Evolutionary conservation across 1,140 invertebrate species (phyloP).

Genomic region (Wiebesia pumilae): DNA sequence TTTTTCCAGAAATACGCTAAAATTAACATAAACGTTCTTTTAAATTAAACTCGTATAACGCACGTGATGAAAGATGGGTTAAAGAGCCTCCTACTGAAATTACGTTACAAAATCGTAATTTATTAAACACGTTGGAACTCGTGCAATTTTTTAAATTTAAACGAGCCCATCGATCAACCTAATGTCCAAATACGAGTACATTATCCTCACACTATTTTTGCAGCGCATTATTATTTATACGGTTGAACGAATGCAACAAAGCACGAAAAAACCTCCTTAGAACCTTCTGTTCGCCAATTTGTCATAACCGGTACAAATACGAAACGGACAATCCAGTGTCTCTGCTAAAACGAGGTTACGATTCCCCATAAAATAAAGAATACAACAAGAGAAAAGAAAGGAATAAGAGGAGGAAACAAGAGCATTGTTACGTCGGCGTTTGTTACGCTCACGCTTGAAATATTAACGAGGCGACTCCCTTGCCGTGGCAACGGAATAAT

Average conservation of each 20-base stretch:
- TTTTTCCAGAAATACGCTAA: background rate
- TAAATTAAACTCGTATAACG: background rate
- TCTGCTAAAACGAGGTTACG: slow-evolving; percentile 7
- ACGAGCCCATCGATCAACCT: background rate
- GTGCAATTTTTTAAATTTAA: background rate
- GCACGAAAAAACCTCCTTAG: background rate
- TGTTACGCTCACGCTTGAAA: slow-evolving; percentile 47
- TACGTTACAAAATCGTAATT: background rate
- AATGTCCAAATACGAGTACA: background rate
- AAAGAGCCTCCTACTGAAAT: background rate
- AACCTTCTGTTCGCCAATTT: background rate
- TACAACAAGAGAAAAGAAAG: background rate
- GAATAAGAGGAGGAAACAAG: background rate
- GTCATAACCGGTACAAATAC: background rate
- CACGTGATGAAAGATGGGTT: background rate
- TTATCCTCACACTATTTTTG: background rate
- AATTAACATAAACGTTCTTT: background rate
- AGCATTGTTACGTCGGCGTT: slow-evolving; percentile 37
- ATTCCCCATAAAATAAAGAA: background rate
- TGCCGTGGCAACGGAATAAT: slow-evolving; percentile 23
- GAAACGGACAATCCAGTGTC: background rate
- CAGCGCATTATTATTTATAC: too few relatives aligned
- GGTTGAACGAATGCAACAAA: background rate
- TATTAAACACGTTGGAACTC: background rate
- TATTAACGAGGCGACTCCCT: slow-evolving; percentile 43